Evolutionary conservation across 2,797 vertebrate genomes (phyloP).

Genomic region (Oryzias sinensis): DNA sequence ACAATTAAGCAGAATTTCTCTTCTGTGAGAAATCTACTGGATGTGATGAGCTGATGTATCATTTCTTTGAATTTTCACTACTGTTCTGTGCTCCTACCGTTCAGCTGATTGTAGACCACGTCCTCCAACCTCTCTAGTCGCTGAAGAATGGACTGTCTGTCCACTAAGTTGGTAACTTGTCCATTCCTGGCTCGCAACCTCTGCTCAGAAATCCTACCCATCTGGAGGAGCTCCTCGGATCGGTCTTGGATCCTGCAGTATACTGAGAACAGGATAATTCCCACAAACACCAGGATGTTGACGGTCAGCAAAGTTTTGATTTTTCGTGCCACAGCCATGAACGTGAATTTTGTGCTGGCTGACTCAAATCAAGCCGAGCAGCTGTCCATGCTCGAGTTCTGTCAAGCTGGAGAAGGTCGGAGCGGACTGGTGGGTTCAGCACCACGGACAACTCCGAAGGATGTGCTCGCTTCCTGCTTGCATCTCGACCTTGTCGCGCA

Average conservation of each 20-base stretch:
- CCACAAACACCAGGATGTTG: conserved; percentile 96
- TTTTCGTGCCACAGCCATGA: conserved; percentile 98
- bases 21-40: no score
- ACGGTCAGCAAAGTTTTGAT: conserved; percentile 99
- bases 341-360: conserved; percentile 61
- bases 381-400: conserved; percentile 56
- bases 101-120: conserved; percentile 96
- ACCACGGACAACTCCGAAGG: conserved; percentile 70
- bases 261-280: conserved; percentile 95
- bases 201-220: conserved; percentile 85
- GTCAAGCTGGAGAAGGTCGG: conserved; percentile 34
- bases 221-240: conserved; percentile 89
- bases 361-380: conserved; percentile 74
- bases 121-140: conserved; percentile 95
- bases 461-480: conserved; percentile 30
- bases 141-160: conserved; percentile 93
- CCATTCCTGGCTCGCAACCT: conserved; percentile 84
- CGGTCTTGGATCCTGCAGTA: conserved; percentile 98
- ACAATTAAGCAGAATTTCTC: no score
- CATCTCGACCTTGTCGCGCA: conserved; percentile 37
- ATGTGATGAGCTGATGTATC: no score
- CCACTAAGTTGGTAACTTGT: conserved; percentile 84
- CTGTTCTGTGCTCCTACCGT: conserved; percentile 76
- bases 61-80: not conserved
- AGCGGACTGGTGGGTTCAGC: conserved; percentile 77